Conservation (phyloP, 2,113 vertebrate genomes). For the Notarius lentiginosus region DNA sequence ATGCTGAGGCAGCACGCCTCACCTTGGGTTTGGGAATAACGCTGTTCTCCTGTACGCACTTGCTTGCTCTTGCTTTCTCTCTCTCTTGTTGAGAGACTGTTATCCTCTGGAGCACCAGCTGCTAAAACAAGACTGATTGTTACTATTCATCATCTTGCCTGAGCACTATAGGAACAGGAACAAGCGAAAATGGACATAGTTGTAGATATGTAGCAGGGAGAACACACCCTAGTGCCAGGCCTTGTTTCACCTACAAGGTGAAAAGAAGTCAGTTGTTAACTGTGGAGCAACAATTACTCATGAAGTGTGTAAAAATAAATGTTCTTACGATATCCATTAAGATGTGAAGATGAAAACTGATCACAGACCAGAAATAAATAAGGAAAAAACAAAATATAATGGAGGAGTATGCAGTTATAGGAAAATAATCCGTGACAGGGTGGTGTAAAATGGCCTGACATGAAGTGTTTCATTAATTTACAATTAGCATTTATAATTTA, state of each 20-base stretch:
- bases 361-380: background rate
- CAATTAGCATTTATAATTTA: background rate
- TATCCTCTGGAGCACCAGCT: slow-evolving; percentile 72
- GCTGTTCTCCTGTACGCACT: slow-evolving; percentile 35
- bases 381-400: background rate
- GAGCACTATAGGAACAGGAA: slow-evolving; percentile 60
- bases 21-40: slow-evolving; percentile 65
- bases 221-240: slow-evolving; percentile 20
- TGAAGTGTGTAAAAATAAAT: background rate
- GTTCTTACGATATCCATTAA: background rate
- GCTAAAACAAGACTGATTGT: slow-evolving; percentile 75
- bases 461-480: background rate
- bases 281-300: background rate
- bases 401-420: background rate
- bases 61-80: slow-evolving; percentile 47
- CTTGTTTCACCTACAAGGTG: background rate
- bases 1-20: slow-evolving; percentile 60
- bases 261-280: slow-evolving; percentile 6
- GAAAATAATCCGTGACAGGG: background rate
- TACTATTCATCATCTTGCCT: slow-evolving; percentile 69
- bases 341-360: background rate
- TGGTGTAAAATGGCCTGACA: background rate
- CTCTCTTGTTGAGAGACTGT: slow-evolving; percentile 55
- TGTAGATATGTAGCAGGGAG: slow-evolving; percentile 14
- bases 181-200: slow-evolving; percentile 44